Evolutionary conservation across 1,140 invertebrate species (phyloP), one percentile per base, ranked within the genome.

Genomic region (Zeugodacus cucurbitae): DNA sequence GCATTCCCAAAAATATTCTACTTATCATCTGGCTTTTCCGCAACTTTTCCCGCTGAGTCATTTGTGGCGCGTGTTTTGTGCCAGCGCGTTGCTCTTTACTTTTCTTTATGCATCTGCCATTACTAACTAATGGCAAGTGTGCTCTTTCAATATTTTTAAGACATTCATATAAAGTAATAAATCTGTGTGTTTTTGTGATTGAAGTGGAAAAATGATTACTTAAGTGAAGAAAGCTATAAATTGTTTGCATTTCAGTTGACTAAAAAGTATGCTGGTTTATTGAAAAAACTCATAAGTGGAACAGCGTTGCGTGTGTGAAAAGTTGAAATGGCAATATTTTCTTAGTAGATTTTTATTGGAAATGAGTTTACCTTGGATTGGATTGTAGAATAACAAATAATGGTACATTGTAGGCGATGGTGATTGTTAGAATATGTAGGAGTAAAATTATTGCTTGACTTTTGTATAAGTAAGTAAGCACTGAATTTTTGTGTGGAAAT

Each of bases 1-100:
- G 64, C 64, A 41, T 37, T 74, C 67, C 67, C 34, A 74, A 74
- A 74, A 74, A 74, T 74, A 74, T 67, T 29, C 29, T 7, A 74
- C 67, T 41, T 41, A 74, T 37, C 34, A 37, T 37, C 32, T 74
- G 34, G 67, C 6, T 41, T 74, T 67, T 67, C 64, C 29, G 64
- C 64, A 67, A 34, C 10, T 67, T 67, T 62, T 74, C 8, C 67
- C 67, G 67, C 20, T 74, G 67, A 74, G 67, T 74, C 67, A 74
- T 74, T 17, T 20, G 32, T 74, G 67, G 67, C 67, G 67, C 17
- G 34, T 41, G 67, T 74, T 4, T 4, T 74, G 6, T 74, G 20
- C 20, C 17, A 32, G 17, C 29, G 26, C 29, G 26, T 17, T 17
- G 17, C 64, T 67, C 54, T n/a, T n/a, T 7, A 8, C n/a, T 64